Conservation (phyloP, 35 echinoderm and acorn worm genomes). For the Amphiura filiformis region DNA sequence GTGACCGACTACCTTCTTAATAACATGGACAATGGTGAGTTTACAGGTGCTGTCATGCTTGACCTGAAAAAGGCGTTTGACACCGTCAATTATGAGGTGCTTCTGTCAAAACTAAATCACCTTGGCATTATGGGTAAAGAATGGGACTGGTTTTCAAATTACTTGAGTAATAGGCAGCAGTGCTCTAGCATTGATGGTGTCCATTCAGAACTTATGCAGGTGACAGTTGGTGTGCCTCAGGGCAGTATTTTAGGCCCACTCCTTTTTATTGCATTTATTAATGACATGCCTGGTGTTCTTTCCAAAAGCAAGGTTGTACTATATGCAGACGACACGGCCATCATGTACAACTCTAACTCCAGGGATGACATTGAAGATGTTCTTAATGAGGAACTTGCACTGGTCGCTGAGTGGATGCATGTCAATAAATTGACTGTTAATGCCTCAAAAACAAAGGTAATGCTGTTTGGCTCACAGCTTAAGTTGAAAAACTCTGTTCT, state of each 20-base stretch:
- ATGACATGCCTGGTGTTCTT: neutral
- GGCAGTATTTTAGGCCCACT: neutral
- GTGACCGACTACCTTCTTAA: neutral
- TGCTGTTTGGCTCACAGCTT: slow-evolving; percentile 8
- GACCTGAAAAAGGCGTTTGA: slow-evolving; percentile 20
- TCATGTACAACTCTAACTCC: neutral
- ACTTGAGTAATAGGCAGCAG: neutral
- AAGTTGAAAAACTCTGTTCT: neutral
- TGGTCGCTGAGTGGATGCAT: neutral
- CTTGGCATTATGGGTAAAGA: neutral
- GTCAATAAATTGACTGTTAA: neutral
- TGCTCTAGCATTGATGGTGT: neutral
- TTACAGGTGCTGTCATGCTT: slow-evolving; percentile 21
- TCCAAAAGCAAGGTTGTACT: neutral
- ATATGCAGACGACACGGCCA: slow-evolving; percentile 7
- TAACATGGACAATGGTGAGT: slow-evolving; percentile 20
- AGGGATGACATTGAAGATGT: neutral
- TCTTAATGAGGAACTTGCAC: neutral
- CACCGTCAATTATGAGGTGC: neutral
- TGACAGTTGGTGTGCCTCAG: neutral
- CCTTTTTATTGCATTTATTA: neutral
- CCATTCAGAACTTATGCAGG: neutral
- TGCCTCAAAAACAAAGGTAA: slow-evolving; percentile 25
- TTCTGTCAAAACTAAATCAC: neutral
- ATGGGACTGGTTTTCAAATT: slow-evolving; percentile 11